Evolutionary conservation across 2,113 vertebrate genomes (phyloP), one percentile per base, ranked within the genome.

Genomic region (Microtus ochrogaster): DNA sequence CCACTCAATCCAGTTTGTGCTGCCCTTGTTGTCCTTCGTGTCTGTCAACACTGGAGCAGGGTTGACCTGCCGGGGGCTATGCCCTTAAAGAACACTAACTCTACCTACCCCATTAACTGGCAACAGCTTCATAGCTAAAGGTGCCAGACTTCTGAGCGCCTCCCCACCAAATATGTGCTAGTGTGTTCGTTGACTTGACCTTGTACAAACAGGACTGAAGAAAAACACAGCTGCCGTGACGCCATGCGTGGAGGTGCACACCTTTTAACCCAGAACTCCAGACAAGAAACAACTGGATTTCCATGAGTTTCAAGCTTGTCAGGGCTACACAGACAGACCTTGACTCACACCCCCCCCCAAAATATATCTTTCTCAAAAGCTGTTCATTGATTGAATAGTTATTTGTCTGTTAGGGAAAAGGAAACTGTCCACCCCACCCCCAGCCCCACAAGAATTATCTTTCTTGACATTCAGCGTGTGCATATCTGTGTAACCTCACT

Each of bases 351-450:
- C 47, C 10, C 47, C 63, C 5, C 24, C 22, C 61, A 7, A 63
- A 63, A 21, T 21, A 58, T 63, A 26, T 33, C 36, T 76, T 76
- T 63, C 85, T 24, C 68, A 76, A 94, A 94, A 41, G 28, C 2
- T 92, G 39, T 89, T 44, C 55, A 70, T 72, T 93, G 14, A 91
- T 78, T 11, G 93, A 94, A 89, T 81, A 36, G 47, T 65, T 82
- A 39, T 24, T n/a, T 58, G 13, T 89, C 82, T 93, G 28, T 88
- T 94, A 91, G n/a, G 85, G 9, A 21, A 92, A 89, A 97, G 58
- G 41, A 96, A 92, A n/a, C 33, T 17, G 7, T 9, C 30, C 49
- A 3, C 76, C 8, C 17, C 47, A 7, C 76, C 1, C 7, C 28
- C 30, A 2, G 3, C 17, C 16, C 78, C 4, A 2, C 19, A 10